A percentile compares a stretch with the other conserved stretches of the same genome.
Evolutionary conservation across 2,888 invertebrate species (phyloP).

Genomic region (Leucophora obtusa): DNA sequence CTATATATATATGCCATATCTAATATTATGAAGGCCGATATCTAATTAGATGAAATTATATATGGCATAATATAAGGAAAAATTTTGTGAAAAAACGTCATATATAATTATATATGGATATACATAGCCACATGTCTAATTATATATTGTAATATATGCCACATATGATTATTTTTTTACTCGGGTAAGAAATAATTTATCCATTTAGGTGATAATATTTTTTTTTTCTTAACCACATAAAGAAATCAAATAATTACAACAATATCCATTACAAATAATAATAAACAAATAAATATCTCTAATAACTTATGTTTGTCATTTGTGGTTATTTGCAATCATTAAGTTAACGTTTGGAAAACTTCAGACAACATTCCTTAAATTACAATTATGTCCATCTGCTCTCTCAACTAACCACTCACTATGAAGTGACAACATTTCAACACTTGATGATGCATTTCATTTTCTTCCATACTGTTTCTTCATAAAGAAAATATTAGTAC

Average conservation of each 20-base stretch:
- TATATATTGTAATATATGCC: too few relatives aligned
- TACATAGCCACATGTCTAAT: too few relatives aligned
- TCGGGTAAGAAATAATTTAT: background rate
- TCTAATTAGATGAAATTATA: too few relatives aligned
- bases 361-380: slow-evolving; percentile 20
- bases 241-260: slow-evolving; percentile 34
- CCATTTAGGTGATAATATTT: slow-evolving; percentile 35
- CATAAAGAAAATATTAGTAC: slow-evolving; percentile 40
- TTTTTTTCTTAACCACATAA: slow-evolving; percentile 25
- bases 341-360: slow-evolving; percentile 31
- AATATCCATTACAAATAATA: slow-evolving; percentile 33
- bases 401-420: background rate
- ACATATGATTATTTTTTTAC: too few relatives aligned
- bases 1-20: too few relatives aligned
- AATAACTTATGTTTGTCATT: slow-evolving; percentile 39
- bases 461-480: background rate
- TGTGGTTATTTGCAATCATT: slow-evolving; percentile 38
- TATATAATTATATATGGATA: too few relatives aligned
- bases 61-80: too few relatives aligned
- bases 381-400: background rate
- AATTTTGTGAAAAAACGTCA: too few relatives aligned
- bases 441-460: slow-evolving; percentile 43
- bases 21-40: too few relatives aligned
- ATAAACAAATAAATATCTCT: slow-evolving; percentile 26
- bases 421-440: slow-evolving; percentile 47